Base-by-base conservation (phyloP, 2,888 invertebrate species). In the Anthophora plumipes region DNA sequence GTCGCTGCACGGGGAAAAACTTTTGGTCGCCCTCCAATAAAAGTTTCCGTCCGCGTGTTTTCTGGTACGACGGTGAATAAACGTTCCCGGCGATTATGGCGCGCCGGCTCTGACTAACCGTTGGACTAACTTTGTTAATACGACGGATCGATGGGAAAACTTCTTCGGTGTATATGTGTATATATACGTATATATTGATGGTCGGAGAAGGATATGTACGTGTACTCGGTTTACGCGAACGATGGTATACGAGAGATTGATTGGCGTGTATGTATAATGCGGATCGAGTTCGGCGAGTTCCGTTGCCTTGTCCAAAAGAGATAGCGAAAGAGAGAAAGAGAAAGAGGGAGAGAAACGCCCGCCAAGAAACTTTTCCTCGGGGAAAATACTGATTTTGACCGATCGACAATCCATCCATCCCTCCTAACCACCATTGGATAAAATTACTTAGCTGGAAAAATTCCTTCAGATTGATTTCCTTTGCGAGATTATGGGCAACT, bases 1-100 rank as follows among this genome's bases (percentile, higher is more conserved):
- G 31, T 31, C 55, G 60, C 20, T 37, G 39, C 57, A 22, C 67
- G 64, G 20, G 78, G 83, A 83, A 80, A 90, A 92, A 92, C 90
- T 91, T 92, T 91, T 90, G 91, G 91, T 91, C 89, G 85, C 88
- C 80, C 87, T 91, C 91, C 92, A 90, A 89, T 87, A 86, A 91
- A 92, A 92, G 89, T 92, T 83, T 71, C 59, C 74, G 54, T 68
- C 66, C 90, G 90, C 91, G 90, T 89, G 90, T 91, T 89, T 88
- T 88, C 82, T 85, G 68, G 59, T 77, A 74, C 88, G 86, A 89
- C 88, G 89, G 85, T 88, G 90, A 91, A 92, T 92, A 91, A 91
- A 91, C 89, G 91, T 88, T 69, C 90, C 82, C 83, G 86, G 80
- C 90, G 88, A 91, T 92, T 91, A 91, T 89, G 89, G 85, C 88